Base-by-base conservation (phyloP, 2,797 vertebrate genomes). In the Lepidocolaptes lacrymiger region DNA sequence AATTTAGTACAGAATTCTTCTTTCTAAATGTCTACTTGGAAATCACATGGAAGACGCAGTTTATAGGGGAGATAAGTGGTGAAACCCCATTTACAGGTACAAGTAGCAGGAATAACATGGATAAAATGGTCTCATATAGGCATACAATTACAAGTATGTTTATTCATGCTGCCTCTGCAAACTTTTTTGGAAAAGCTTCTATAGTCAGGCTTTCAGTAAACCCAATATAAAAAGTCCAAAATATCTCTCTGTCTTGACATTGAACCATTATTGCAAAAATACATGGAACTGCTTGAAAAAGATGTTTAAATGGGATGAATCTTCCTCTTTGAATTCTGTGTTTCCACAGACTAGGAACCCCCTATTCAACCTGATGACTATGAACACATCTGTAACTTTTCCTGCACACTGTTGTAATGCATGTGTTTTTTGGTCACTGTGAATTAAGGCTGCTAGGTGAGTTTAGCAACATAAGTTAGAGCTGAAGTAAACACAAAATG, bases 81-180 rank as follows among this genome's bases (percentile, higher is more conserved):
- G 3, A 79, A 58, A 10, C 6, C 24, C 64, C 1, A 3, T 91
- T 89, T 63, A 74, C 10, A 46, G 10, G 9, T 72, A 18, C 2
- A 34, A 81, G 48, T 41, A 54, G 22, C 39, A n/a, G 46, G 15
- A 72, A 28, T 6, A 64, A 10, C 5, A 21, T 8, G 21, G 10
- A 62, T 66, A 34, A 0, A 1, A 61, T 37, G n/a, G 3, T 83
- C 5, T 51, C 17, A 21, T 13, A 5, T 37, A 49, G 21, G 23
- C 7, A 41, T 7, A 34, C 7, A 27, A 41, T 49, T 85, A 8
- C 22, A 66, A 34, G 3, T 37, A 27, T 22, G 18, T 48, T 89
- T 88, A 41, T 55, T 37, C 21, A 55, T 5, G 21, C 48, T 69
- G 54, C 56, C 41, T 79, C 46, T 68, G 12, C 7, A 67, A 85